A percentile compares a stretch with the other conserved stretches of the same genome.
phyloP scores from a whole-genome alignment of 2,113 vertebrate genomes.

The Chaetura pelagica region DNA sequence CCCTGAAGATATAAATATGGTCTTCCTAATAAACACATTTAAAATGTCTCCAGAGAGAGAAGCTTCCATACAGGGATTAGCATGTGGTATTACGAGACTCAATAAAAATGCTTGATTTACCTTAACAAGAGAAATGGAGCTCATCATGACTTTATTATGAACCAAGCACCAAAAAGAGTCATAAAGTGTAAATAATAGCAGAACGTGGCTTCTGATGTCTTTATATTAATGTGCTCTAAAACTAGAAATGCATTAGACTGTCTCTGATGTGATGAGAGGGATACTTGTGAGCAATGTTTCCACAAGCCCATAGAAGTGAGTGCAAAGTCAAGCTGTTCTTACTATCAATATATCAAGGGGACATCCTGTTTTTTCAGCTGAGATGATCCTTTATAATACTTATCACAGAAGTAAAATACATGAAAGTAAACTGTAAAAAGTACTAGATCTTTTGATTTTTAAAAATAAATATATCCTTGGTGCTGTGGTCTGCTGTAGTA shows the following conservation, averaged over 20 bases:
- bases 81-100: neutral
- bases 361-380: neutral
- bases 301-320: neutral
- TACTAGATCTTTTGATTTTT: neutral
- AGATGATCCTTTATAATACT: neutral
- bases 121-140: neutral
- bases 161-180: neutral
- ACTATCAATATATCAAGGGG: neutral
- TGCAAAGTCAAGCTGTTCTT: neutral
- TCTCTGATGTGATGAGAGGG: neutral
- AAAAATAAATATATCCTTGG: neutral
- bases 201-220: neutral
- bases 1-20: conserved; percentile 67
- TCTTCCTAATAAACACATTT: conserved; percentile 52
- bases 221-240: neutral
- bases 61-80: conserved; percentile 26
- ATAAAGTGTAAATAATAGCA: neutral
- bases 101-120: conserved; percentile 43
- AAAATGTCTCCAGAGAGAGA: conserved; percentile 41
- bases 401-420: neutral
- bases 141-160: neutral
- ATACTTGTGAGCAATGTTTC: neutral
- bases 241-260: neutral
- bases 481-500: neutral
- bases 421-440: conserved; percentile 25